These are phyloP conservation scores for Elymnias hypermnestra DNA, from an alignment of 1,140 invertebrate species.

Conservation along the genomic window DNA sequence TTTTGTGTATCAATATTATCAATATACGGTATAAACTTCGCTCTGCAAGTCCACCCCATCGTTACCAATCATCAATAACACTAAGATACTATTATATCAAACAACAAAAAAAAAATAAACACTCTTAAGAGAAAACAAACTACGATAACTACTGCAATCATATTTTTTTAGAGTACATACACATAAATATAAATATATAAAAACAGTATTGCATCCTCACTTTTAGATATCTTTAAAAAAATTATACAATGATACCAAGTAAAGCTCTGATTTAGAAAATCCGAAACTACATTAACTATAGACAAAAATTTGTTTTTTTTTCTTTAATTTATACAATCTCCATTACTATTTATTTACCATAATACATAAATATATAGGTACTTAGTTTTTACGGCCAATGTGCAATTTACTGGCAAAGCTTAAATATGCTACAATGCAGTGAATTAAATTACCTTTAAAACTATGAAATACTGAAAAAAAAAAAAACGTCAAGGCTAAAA, in stretches of 20 bases:
- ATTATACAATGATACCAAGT: slow-evolving; percentile 27
- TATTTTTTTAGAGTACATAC: slow-evolving; percentile 29
- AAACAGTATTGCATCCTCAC: slow-evolving; percentile 35
- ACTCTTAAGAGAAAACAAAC: slow-evolving; percentile 55
- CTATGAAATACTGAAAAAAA: slow-evolving; percentile 55
- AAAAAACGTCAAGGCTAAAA: too few relatives aligned
- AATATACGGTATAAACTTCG: neutral
- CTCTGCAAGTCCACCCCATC: slow-evolving; percentile 25
- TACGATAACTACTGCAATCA: slow-evolving; percentile 39
- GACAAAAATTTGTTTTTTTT: slow-evolving; percentile 18
- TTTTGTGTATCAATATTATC: too few relatives aligned
- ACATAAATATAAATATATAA: slow-evolving; percentile 65
- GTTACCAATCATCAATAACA: slow-evolving; percentile 32
- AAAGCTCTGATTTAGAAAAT: slow-evolving; percentile 56
- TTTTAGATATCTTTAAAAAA: slow-evolving; percentile 12
- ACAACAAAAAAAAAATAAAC: slow-evolving; percentile 62
- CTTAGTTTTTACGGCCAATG: slow-evolving; percentile 52
- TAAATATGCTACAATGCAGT: slow-evolving; percentile 41
- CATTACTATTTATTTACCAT: slow-evolving; percentile 27
- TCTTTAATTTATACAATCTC: slow-evolving; percentile 34
- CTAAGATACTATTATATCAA: slow-evolving; percentile 63
- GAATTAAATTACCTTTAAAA: slow-evolving; percentile 30
- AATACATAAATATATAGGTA: slow-evolving; percentile 25
- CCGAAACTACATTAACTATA: slow-evolving; percentile 38
- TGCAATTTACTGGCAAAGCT: slow-evolving; percentile 54